phyloP scores from a whole-genome alignment of 2,888 invertebrate species.

The Psylliodes chrysocephalus region DNA sequence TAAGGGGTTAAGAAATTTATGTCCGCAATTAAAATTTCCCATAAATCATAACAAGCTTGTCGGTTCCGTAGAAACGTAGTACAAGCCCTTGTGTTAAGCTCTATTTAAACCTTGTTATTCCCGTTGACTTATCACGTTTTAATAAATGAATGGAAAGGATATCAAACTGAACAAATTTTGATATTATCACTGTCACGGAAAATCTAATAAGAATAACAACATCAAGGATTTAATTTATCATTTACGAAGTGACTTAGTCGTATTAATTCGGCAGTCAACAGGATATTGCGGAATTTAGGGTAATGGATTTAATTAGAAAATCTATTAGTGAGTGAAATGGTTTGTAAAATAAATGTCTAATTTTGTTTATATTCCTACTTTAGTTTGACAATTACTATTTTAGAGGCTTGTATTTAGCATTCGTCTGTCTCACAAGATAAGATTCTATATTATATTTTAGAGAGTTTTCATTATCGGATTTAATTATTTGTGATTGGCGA shows the following conservation, averaged over 20 bases:
- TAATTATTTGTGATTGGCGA: too few species aligned
- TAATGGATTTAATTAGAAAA: neutral
- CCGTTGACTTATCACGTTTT: neutral
- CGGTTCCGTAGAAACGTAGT: slow-evolving; percentile 21
- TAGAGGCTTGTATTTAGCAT: too few species aligned
- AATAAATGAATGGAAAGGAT: slow-evolving; percentile 3
- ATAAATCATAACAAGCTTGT: slow-evolving; percentile 30
- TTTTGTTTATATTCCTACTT: too few species aligned
- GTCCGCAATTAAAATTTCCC: slow-evolving; percentile 33
- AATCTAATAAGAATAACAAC: neutral
- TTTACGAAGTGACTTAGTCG: neutral
- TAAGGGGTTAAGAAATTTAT: slow-evolving; percentile 23
- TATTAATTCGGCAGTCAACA: neutral
- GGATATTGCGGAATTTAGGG: neutral
- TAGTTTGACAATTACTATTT: too few species aligned
- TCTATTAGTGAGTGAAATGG: neutral
- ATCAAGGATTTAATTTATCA: slow-evolving; percentile 5
- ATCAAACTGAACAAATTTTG: neutral
- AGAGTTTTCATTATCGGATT: too few species aligned
- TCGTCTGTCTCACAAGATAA: too few species aligned
- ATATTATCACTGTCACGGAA: neutral
- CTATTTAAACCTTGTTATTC: slow-evolving; percentile 11
- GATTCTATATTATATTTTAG: too few species aligned
- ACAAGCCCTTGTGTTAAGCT: slow-evolving; percentile 1
- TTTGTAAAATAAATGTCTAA: too few species aligned